Percentiles rank a stretch among this genome's conserved stretches.
Evolutionary conservation across 1,140 invertebrate genomes (phyloP).

Genomic region (Ips typographus): DNA sequence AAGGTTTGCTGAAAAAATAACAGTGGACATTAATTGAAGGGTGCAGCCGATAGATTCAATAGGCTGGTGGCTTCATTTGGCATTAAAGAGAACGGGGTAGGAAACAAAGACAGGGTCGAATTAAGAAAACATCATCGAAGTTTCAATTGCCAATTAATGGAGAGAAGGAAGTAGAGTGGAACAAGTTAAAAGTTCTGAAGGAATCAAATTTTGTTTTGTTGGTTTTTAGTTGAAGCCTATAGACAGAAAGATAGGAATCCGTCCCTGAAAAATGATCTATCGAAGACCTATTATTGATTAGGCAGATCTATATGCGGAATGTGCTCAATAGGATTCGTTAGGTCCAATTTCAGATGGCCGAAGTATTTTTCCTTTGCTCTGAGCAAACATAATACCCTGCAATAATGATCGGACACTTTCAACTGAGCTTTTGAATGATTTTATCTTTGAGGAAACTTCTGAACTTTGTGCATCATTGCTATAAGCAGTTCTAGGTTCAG

Average conservation of each 20-base stretch:
- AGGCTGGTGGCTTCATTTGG: constrained; percentile 24
- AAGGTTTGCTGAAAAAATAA: constrained; percentile 30
- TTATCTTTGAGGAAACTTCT: constrained; percentile 25
- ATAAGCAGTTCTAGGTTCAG: background rate
- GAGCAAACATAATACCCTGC: constrained; percentile 33
- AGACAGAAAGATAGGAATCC: background rate
- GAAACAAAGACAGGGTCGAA: constrained; percentile 2
- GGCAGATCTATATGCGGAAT: constrained; percentile 36
- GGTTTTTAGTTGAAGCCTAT: too few relatives aligned
- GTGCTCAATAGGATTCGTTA: constrained; percentile 44
- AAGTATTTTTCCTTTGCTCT: constrained; percentile 32
- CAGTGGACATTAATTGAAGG: constrained; percentile 30
- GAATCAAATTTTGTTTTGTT: too few relatives aligned
- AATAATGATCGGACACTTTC: constrained; percentile 29
- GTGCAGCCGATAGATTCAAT: constrained; percentile 26
- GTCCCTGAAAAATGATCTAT: constrained; percentile 24
- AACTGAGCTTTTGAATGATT: constrained; percentile 7
- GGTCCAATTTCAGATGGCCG: constrained; percentile 40
- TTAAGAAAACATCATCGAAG: background rate
- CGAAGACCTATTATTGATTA: constrained; percentile 39
- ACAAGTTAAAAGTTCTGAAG: too few relatives aligned
- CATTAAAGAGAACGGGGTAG: constrained; percentile 20
- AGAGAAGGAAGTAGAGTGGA: too few relatives aligned
- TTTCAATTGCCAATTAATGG: too few relatives aligned
- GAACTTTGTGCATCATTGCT: background rate